A percentile compares a stretch with the other conserved stretches of the same genome.
Evolutionary conservation across 35 echinoderm and acorn worm species (phyloP).

Genomic region (Apostichopus parvimensis): DNA sequence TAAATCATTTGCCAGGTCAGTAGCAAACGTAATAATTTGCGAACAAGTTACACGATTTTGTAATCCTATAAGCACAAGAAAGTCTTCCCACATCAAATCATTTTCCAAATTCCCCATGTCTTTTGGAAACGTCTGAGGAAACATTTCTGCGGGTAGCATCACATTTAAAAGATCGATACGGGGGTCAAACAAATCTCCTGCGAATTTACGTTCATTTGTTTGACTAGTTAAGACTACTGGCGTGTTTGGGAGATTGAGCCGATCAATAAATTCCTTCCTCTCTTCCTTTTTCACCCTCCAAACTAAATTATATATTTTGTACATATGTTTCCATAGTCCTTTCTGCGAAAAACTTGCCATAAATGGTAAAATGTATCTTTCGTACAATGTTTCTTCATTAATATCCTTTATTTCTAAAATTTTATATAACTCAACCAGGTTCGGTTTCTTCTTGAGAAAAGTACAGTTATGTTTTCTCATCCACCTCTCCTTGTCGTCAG

Average conservation of each 20-base stretch:
- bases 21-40: slow-evolving; percentile 26
- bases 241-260: background rate
- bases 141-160: background rate
- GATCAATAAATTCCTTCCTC: background rate
- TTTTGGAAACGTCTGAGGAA: background rate
- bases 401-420: background rate
- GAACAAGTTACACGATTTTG: background rate
- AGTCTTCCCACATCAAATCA: background rate
- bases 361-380: slow-evolving; percentile 50
- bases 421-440: background rate
- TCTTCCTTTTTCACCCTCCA: background rate
- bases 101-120: background rate
- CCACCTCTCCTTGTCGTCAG: slow-evolving; percentile 8
- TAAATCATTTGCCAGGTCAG: background rate
- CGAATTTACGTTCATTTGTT: background rate
- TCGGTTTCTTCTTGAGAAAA: slow-evolving; percentile 8
- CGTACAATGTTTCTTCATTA: slow-evolving; percentile 30
- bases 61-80: background rate
- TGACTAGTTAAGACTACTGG: background rate
- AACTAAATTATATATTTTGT: slow-evolving; percentile 3
- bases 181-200: slow-evolving; percentile 3
- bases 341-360: slow-evolving; percentile 5
- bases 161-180: background rate
- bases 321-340: slow-evolving; percentile 40
- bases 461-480: background rate